Evolutionary conservation across 2,797 vertebrate species (phyloP).

Genomic region (Scolopax rusticola): DNA sequence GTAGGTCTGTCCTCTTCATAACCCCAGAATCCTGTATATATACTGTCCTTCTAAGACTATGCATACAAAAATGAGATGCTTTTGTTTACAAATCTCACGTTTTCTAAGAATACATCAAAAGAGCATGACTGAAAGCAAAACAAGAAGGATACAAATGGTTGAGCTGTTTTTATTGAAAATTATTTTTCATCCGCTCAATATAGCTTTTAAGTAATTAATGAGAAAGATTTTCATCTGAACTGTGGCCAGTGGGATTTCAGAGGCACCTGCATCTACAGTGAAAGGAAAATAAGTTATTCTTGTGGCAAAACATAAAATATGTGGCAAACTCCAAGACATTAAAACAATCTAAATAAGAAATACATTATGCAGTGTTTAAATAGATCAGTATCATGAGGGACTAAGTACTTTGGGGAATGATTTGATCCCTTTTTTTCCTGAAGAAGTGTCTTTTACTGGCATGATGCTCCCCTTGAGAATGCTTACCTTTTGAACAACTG

Average conservation of each 20-base stretch:
- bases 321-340: background rate
- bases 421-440: slow-evolving; percentile 9
- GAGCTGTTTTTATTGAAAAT: background rate
- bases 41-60: background rate
- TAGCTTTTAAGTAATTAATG: background rate
- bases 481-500: slow-evolving; percentile 43
- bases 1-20: background rate
- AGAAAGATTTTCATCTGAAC: background rate
- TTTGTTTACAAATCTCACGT: background rate
- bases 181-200: background rate
- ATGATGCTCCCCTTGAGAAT: slow-evolving; percentile 10
- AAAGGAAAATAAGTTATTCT: background rate
- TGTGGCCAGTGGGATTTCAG: background rate
- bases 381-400: background rate
- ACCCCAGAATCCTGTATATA: background rate
- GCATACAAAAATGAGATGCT: background rate
- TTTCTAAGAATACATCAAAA: background rate
- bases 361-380: background rate
- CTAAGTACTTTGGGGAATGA: background rate
- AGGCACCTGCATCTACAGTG: background rate
- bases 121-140: background rate
- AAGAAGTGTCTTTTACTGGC: background rate
- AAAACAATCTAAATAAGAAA: background rate
- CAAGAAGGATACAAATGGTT: background rate
- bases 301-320: background rate